Percentiles rank a stretch among this genome's conserved stretches.
phyloP scores from a whole-genome alignment of 2,797 vertebrate genomes.

The Pterois miles region DNA sequence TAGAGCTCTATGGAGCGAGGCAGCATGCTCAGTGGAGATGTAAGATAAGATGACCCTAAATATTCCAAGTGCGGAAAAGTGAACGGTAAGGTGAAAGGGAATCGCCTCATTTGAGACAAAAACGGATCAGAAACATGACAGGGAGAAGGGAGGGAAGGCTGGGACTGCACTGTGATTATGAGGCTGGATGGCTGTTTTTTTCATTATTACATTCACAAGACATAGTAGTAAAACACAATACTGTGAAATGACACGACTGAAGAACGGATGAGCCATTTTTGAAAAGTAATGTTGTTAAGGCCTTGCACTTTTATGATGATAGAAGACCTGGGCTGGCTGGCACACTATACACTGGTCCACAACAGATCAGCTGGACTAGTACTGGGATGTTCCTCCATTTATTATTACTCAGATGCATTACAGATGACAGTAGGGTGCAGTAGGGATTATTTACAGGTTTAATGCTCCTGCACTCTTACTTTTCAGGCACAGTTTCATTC shows the following conservation, averaged over 20 bases:
- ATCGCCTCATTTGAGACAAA: slow-evolving; percentile 11
- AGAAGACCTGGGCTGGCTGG: neutral
- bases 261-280: neutral
- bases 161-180: neutral
- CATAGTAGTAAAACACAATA: neutral
- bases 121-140: neutral
- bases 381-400: neutral
- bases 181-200: neutral
- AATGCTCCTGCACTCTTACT: no score
- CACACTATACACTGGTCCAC: neutral
- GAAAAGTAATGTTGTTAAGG: neutral
- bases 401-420: neutral
- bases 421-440: neutral
- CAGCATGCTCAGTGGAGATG: neutral
- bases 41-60: neutral
- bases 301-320: neutral
- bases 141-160: neutral
- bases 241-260: neutral
- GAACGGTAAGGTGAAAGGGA: neutral
- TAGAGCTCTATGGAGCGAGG: neutral
- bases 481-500: no score
- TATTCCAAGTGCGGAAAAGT: neutral
- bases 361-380: neutral
- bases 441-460: neutral
- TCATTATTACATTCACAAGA: neutral